phyloP scores from a whole-genome alignment of 2,113 vertebrate genomes.

The Delphinus delphis region DNA sequence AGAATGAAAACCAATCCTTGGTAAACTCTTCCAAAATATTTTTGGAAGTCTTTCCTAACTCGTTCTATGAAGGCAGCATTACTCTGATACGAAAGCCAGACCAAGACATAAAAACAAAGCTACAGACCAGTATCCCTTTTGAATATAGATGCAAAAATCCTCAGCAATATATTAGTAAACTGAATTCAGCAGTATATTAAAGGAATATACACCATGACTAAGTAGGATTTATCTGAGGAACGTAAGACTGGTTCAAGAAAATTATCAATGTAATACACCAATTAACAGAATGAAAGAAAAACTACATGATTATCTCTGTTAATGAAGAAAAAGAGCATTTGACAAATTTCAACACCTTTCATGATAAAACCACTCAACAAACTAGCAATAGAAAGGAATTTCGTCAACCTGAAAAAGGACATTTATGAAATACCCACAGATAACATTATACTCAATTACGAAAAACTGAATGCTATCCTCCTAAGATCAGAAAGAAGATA shows the following conservation, averaged over 20 bases:
- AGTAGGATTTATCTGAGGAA: not conserved
- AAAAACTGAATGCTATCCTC: not conserved
- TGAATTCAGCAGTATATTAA: not conserved
- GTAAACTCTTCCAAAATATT: not conserved
- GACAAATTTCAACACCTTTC: not conserved
- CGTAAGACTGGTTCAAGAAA: not conserved
- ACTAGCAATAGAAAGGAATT: not conserved
- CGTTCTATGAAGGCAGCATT: not conserved
- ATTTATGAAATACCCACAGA: not conserved
- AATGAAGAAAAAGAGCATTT: not conserved
- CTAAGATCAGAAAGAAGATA: not conserved
- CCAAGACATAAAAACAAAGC: not conserved
- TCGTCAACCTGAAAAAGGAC: not conserved
- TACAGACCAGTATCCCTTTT: not conserved
- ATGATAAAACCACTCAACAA: conserved; percentile 1
- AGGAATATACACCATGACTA: not conserved
- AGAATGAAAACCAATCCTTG: not conserved
- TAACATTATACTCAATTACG: not conserved
- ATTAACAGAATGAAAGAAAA: not conserved
- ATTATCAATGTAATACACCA: not conserved
- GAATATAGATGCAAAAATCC: not conserved
- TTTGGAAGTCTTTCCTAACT: not conserved
- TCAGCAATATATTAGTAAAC: not conserved
- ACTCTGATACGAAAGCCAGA: not conserved
- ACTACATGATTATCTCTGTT: not conserved